Evolutionary conservation across 2,113 vertebrate genomes (phyloP).

Genomic region (Microcebus ravelobensis): DNA sequence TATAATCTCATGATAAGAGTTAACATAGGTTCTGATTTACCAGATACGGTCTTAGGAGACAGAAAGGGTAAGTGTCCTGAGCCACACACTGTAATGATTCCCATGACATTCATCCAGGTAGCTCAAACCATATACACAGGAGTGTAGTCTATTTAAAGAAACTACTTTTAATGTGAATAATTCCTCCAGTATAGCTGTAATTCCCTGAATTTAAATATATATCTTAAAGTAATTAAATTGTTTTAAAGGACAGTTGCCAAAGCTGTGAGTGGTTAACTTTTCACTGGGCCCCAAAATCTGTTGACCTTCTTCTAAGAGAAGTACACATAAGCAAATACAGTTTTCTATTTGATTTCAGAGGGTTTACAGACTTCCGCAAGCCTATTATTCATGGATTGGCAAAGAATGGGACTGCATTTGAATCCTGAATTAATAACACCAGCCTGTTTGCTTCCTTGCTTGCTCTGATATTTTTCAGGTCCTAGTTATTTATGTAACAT

Average conservation of each 20-base stretch:
- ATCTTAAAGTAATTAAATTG: neutral
- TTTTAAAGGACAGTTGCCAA: slow-evolving; percentile 34
- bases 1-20: neutral
- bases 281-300: neutral
- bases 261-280: slow-evolving; percentile 34
- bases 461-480: neutral
- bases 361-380: neutral
- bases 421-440: slow-evolving; percentile 9
- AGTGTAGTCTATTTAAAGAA: slow-evolving; percentile 11
- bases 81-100: neutral
- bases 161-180: slow-evolving; percentile 23
- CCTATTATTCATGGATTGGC: neutral
- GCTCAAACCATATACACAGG: neutral
- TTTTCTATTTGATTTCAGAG: neutral
- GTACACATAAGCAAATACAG: neutral
- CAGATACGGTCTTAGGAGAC: neutral
- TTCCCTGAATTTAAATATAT: slow-evolving; percentile 40
- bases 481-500: slow-evolving; percentile 11
- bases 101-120: neutral
- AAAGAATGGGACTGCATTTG: neutral
- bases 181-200: neutral
- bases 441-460: neutral
- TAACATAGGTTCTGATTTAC: neutral
- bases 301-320: slow-evolving; percentile 2
- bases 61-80: neutral